These are phyloP conservation scores for Netelia melanura DNA, from an alignment of 2,888 invertebrate species.

Conservation along the genomic window DNA sequence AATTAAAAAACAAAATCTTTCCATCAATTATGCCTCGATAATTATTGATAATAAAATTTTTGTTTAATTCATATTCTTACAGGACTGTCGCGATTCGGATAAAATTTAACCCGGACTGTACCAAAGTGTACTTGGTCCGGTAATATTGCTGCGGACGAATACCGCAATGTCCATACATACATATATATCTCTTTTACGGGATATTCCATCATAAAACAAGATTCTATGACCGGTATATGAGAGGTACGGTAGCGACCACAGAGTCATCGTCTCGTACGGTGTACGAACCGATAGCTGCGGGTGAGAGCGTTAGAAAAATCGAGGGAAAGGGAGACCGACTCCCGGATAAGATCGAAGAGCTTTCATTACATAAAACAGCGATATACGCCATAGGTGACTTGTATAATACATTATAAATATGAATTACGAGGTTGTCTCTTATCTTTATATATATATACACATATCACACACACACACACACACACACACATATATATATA, in stretches of 20 bases:
- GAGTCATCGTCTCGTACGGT: constrained; percentile 2
- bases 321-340: constrained; percentile 46
- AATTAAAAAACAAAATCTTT: not conserved
- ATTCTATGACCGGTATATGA: constrained; percentile 44
- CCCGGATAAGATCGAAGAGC: constrained; percentile 56
- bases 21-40: not conserved
- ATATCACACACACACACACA: too few relatives aligned
- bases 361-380: constrained; percentile 55
- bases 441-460: constrained; percentile 29
- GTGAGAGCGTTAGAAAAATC: constrained; percentile 39
- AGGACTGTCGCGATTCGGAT: not conserved
- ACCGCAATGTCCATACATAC: constrained; percentile 12
- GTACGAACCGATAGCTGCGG: constrained; percentile 28
- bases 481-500: not conserved
- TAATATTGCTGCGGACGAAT: constrained; percentile 20
- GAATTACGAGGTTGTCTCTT: constrained; percentile 59
- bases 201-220: constrained; percentile 49
- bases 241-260: constrained; percentile 45
- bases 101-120: constrained; percentile 26
- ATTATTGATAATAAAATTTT: not conserved
- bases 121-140: constrained; percentile 17
- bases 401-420: constrained; percentile 45
- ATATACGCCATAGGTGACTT: constrained; percentile 10
- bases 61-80: not conserved
- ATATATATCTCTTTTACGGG: constrained; percentile 15